Base-by-base conservation (phyloP, 2,888 invertebrate species). In the Chloromyia formosa region DNA sequence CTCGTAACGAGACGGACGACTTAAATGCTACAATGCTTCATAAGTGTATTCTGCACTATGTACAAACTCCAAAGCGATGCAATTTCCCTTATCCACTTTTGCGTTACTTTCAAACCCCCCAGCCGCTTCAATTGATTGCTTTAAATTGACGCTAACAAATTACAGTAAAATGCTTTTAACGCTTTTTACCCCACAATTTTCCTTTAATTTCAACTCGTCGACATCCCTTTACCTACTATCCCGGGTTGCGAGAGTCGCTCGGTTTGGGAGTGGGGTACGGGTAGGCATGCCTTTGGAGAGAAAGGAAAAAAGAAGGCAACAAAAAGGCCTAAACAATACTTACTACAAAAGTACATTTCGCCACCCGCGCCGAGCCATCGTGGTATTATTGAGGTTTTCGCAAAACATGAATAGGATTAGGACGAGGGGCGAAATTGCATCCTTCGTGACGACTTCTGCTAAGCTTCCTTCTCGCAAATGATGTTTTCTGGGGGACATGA, bases 91-190 rank as follows among this genome's bases (percentile, higher is more conserved):
- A 14, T 20, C 14, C 18, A 3, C 18, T 35, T 35, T 35, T 7
- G 7, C 27, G 7, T 35, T 7, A 35, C 27, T 4, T 7, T 35
- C 2, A 4, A 10, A 40, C 20, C 20, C 22, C 20, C 69, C 54
- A 35, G 56, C n/a, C 2, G 3, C 49, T 12, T n/a, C 71, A 56
- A 71, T 71, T 58, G 71, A 74, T 69, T 62, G 49, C 66, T 68
- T 68, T 61, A 68, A 74, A 74, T 74, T 74, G 69, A 66, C 68
- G 27, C 74, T 56, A 74, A 60, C 58, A 69, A 74, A 74, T 74
- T 68, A 74, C 74, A 74, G 49, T 61, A 53, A 74, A 74, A 74
- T 69, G 68, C 69, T 74, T 74, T 74, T 74, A 74, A 74, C 61
- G 68, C 23, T 60, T 68, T 22, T 16, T 61, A n/a, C 23, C 66